These are phyloP conservation scores for Callipepla californica DNA, from an alignment of 2,113 vertebrate species.

Conservation along the genomic window DNA sequence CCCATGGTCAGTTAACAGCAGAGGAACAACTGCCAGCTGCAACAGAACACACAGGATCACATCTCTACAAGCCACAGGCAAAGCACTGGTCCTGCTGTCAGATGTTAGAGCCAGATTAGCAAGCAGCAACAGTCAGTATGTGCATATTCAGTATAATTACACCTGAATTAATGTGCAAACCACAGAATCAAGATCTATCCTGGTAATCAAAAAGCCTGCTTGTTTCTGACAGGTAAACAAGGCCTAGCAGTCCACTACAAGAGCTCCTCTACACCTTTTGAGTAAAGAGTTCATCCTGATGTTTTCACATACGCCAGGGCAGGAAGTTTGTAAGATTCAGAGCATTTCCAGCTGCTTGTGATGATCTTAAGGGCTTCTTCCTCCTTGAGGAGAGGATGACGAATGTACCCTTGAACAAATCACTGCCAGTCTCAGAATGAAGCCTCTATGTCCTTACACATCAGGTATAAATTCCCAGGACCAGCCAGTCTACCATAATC, in stretches of 20 bases:
- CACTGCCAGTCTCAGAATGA: neutral
- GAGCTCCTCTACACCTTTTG: accelerated
- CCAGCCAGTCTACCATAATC: neutral
- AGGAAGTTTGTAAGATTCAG: neutral
- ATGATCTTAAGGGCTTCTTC: neutral
- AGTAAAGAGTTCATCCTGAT: too few species aligned
- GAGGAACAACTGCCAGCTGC: accelerated
- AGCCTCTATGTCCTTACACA: neutral
- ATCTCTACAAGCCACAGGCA: neutral
- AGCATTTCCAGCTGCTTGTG: neutral
- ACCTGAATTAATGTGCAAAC: neutral
- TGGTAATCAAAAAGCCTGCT: neutral
- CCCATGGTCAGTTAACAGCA: neutral
- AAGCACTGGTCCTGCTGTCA: neutral
- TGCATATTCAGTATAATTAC: neutral
- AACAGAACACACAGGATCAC: accelerated
- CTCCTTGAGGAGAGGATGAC: neutral
- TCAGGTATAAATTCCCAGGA: neutral
- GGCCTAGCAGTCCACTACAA: neutral
- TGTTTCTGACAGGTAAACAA: neutral
- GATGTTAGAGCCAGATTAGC: neutral
- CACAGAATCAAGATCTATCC: neutral
- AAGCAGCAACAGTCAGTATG: neutral
- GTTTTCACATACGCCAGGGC: neutral
- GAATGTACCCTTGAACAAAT: neutral